These are phyloP conservation scores for Apeltes quadracus DNA, from an alignment of 2,113 vertebrate species.

Conservation along the genomic window DNA sequence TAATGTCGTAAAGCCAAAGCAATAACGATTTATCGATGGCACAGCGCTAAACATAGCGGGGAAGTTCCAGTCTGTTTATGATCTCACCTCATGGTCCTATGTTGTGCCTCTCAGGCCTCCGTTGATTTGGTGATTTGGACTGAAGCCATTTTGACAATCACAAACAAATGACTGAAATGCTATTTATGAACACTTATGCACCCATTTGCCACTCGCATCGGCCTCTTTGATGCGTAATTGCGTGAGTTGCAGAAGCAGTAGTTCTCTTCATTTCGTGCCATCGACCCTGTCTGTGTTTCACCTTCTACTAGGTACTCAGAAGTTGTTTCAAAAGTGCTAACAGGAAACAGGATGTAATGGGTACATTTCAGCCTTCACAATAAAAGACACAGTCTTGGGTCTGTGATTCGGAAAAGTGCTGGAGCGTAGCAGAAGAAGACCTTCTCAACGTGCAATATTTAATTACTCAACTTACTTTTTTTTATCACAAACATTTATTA, in stretches of 20 bases:
- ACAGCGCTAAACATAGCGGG: slow-evolving; percentile 34
- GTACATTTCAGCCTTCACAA: slow-evolving; percentile 25
- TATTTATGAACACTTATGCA: slow-evolving; percentile 12
- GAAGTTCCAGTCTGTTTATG: slow-evolving; percentile 24
- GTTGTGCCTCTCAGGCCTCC: slow-evolving; percentile 1
- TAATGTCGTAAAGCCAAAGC: slow-evolving; percentile 29
- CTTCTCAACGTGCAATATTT: slow-evolving; percentile 4
- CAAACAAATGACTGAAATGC: slow-evolving; percentile 24
- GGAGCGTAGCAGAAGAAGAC: background rate
- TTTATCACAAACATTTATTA: background rate
- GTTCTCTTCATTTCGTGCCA: background rate
- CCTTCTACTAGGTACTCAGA: background rate
- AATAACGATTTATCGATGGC: slow-evolving; percentile 44
- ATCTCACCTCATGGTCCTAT: slow-evolving; percentile 8
- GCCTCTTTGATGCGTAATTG: background rate
- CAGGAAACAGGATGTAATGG: background rate
- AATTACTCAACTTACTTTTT: background rate
- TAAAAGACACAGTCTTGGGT: slow-evolving; percentile 14
- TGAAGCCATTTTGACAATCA: slow-evolving; percentile 4
- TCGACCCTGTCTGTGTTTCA: background rate
- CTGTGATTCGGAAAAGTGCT: background rate
- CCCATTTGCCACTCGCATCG: slow-evolving; percentile 2
- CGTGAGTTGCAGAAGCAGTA: background rate
- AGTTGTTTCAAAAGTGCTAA: background rate
- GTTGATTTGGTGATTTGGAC: background rate